Evolutionary conservation across 2,113 vertebrate species (phyloP).

Genomic region (Hemiprocne comata): DNA sequence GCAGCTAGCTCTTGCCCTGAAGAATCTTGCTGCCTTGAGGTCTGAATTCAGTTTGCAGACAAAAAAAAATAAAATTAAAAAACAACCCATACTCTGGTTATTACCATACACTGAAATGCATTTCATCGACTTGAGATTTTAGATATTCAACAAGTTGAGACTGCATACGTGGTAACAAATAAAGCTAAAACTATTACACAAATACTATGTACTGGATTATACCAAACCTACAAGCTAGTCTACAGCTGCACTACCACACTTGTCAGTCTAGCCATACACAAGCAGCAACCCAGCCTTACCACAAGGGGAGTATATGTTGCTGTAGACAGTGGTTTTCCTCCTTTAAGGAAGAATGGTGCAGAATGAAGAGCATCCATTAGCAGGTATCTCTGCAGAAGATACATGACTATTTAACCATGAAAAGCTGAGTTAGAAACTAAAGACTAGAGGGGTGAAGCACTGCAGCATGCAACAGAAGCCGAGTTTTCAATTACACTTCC

Average conservation of each 20-base stretch:
- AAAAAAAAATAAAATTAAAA: not conserved
- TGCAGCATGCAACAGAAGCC: not conserved
- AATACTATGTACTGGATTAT: not conserved
- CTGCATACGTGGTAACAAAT: not conserved
- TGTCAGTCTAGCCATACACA: constrained; percentile 8
- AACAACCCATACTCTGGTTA: not conserved
- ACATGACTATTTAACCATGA: constrained; percentile 35
- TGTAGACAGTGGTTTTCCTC: constrained; percentile 56
- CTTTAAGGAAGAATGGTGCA: constrained; percentile 73
- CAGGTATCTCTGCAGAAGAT: constrained; percentile 62
- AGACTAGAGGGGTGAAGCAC: not conserved
- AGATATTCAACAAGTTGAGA: not conserved
- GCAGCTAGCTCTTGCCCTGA: constrained; percentile 42
- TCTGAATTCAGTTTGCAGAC: constrained; percentile 58
- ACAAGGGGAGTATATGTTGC: constrained; percentile 5
- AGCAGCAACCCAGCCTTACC: constrained; percentile 66
- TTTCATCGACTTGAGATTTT: not conserved
- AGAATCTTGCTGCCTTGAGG: constrained; percentile 71
- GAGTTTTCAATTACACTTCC: not conserved
- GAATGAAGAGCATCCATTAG: constrained; percentile 59
- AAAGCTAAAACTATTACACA: not conserved
- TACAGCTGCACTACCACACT: constrained; percentile 14
- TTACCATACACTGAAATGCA: not conserved
- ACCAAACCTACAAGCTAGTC: constrained; percentile 31
- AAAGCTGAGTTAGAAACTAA: not conserved